phyloP scores from a whole-genome alignment of 2,888 invertebrate species.

The Polyommatus icarus region DNA sequence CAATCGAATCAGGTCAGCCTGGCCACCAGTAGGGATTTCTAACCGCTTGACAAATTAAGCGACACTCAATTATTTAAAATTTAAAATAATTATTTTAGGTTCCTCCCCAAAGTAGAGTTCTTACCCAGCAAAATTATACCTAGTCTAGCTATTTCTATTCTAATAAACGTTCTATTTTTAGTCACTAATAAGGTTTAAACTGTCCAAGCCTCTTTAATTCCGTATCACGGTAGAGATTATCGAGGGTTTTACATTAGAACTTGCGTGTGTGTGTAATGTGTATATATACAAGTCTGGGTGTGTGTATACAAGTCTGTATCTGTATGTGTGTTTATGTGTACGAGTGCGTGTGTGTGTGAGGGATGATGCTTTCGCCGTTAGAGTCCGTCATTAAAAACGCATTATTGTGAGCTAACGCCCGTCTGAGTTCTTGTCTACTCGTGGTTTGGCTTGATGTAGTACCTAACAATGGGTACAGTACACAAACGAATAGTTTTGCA shows the following conservation, averaged over 20 bases:
- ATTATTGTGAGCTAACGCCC: slow-evolving; percentile 15
- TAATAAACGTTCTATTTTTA: neutral
- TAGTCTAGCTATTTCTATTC: neutral
- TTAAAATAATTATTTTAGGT: neutral
- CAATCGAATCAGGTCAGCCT: no score
- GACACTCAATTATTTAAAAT: no score
- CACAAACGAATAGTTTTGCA: neutral
- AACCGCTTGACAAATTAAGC: no score
- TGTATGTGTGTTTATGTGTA: neutral
- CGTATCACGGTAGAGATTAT: neutral
- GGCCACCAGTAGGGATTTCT: no score
- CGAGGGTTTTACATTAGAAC: neutral
- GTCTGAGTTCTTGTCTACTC: slow-evolving; percentile 14
- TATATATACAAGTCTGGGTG: neutral
- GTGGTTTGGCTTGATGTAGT: slow-evolving; percentile 8
- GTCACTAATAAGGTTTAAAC: neutral
- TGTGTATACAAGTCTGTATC: neutral
- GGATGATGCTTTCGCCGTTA: neutral
- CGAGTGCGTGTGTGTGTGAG: neutral
- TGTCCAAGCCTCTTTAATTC: neutral
- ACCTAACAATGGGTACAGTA: neutral
- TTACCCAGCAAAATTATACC: neutral
- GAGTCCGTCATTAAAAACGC: slow-evolving; percentile 17
- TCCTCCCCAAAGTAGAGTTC: neutral
- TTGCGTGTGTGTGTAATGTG: neutral